phyloP scores from a whole-genome alignment of 2,888 invertebrate species.

The Drosophila cognata region DNA sequence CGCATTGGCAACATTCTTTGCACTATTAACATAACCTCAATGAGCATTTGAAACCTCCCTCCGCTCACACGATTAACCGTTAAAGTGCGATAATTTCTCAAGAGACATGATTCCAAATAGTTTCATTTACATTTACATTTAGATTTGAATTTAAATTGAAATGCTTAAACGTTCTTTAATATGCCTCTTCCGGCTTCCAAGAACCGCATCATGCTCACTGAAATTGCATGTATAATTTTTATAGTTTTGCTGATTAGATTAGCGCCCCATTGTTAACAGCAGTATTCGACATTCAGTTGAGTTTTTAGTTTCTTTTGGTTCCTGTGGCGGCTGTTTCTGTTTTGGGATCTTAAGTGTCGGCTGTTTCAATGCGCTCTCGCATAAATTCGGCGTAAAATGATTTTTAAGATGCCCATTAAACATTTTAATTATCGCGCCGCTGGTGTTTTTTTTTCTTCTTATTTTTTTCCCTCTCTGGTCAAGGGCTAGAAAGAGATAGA shows the following conservation, averaged over 20 bases:
- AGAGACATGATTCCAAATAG: slow-evolving; percentile 21
- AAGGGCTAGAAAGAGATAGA: slow-evolving; percentile 16
- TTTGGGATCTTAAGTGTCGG: slow-evolving; percentile 38
- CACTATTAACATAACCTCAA: slow-evolving; percentile 6
- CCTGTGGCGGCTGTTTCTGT: slow-evolving; percentile 26
- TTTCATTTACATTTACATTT: slow-evolving; percentile 51
- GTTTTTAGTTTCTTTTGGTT: slow-evolving; percentile 16
- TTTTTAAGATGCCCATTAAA: slow-evolving; percentile 78
- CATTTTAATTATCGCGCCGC: slow-evolving; percentile 76
- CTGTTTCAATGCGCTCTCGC: slow-evolving; percentile 32
- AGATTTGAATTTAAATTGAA: slow-evolving; percentile 47
- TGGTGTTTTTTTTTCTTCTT: slow-evolving; percentile 22
- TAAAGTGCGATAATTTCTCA: background rate
- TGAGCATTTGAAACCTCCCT: background rate
- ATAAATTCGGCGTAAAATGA: slow-evolving; percentile 78
- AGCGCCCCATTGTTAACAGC: slow-evolving; percentile 67
- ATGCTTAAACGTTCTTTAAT: slow-evolving; percentile 70
- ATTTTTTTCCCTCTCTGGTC: background rate
- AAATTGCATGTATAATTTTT: slow-evolving; percentile 68
- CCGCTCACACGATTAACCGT: background rate
- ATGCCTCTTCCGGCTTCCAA: slow-evolving; percentile 72
- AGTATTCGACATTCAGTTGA: background rate
- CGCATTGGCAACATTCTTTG: slow-evolving; percentile 12
- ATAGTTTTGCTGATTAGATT: slow-evolving; percentile 75
- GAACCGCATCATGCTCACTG: slow-evolving; percentile 59